These are phyloP conservation scores for Sitta europaea DNA, from an alignment of 2,113 vertebrate genomes.

Conservation along the genomic window DNA sequence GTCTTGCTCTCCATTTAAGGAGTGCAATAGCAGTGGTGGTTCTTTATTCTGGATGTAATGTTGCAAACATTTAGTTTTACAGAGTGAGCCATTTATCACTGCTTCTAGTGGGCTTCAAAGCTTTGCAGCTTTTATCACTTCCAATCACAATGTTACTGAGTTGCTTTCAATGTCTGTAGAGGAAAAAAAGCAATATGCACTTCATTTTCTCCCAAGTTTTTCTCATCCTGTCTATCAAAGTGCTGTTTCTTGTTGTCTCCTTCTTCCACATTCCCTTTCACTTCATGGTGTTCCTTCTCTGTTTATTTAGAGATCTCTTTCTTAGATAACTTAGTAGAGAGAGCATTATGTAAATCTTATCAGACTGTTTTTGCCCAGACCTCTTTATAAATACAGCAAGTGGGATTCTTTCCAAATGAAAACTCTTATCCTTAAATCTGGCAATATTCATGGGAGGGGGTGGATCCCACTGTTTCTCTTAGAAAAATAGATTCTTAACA, in stretches of 20 bases:
- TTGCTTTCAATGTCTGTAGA: not conserved
- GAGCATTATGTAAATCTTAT: not conserved
- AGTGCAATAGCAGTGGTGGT: not conserved
- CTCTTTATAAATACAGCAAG: conserved; percentile 37
- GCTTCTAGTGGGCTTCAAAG: not conserved
- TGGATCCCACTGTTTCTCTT: not conserved
- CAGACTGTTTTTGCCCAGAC: conserved; percentile 57
- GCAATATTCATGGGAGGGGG: not conserved
- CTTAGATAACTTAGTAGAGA: conserved; percentile 26
- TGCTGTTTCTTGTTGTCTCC: conserved; percentile 35
- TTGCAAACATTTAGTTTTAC: not conserved
- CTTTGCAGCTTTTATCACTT: not conserved
- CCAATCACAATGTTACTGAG: not conserved
- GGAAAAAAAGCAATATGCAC: not conserved
- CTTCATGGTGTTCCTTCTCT: conserved; percentile 14
- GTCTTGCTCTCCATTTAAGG: not conserved
- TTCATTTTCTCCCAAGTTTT: not conserved
- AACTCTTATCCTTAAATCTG: conserved; percentile 7
- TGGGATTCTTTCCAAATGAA: conserved; percentile 38
- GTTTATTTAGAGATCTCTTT: conserved; percentile 53
- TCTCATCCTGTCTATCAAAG: conserved; percentile 8
- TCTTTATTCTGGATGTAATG: not conserved
- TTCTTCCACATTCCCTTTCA: conserved; percentile 8
- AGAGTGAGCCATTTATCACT: not conserved
- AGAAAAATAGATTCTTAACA: not conserved